Evolutionary conservation across 2,797 vertebrate genomes (phyloP).

Genomic region (Epinephelus awoara): DNA sequence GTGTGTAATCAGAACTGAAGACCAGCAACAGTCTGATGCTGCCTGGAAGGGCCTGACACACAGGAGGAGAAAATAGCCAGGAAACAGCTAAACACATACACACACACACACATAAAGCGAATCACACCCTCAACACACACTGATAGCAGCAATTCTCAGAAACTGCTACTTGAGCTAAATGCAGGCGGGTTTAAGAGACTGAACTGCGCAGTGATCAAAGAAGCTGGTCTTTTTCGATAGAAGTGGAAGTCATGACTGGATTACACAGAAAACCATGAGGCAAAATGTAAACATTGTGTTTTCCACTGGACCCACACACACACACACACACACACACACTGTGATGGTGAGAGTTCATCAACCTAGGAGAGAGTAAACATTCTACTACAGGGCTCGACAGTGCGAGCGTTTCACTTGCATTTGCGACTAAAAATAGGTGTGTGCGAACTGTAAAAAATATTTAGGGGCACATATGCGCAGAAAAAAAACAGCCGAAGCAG

Average conservation of each 20-base stretch:
- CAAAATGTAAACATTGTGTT: neutral
- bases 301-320: neutral
- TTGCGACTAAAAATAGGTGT: too few species aligned
- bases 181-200: constrained; percentile 1
- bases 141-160: constrained; percentile 8
- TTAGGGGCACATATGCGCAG: too few species aligned
- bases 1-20: constrained; percentile 63
- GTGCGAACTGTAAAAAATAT: too few species aligned
- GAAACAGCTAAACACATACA: constrained; percentile 26
- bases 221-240: neutral
- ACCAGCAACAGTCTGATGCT: constrained; percentile 51
- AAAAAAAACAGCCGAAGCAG: too few species aligned
- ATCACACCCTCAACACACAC: constrained; percentile 11
- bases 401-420: too few species aligned
- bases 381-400: too few species aligned
- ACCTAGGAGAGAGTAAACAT: neutral
- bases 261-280: constrained; percentile 1
- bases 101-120: constrained; percentile 5
- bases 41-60: constrained; percentile 51
- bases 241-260: constrained; percentile 1
- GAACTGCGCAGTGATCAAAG: constrained; percentile 18
- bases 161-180: constrained; percentile 21
- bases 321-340: neutral
- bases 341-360: neutral
- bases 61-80: constrained; percentile 33